Evolutionary conservation across 2,797 vertebrate species (phyloP).

Genomic region (Megalops cyprinoides): DNA sequence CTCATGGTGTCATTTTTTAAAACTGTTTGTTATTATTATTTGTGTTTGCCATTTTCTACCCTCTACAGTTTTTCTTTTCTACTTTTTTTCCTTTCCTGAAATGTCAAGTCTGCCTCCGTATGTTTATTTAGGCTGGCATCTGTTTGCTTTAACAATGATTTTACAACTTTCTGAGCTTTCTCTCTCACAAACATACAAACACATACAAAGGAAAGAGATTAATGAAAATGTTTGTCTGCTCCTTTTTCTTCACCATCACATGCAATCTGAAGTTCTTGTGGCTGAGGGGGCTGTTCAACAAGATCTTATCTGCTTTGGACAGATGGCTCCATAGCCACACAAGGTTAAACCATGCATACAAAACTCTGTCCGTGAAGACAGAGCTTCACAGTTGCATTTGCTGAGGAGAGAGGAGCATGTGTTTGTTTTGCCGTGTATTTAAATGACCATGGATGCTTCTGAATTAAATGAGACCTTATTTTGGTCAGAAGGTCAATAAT

Average conservation of each 20-base stretch:
- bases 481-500: neutral
- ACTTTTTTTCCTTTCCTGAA: neutral
- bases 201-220: neutral
- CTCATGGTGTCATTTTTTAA: conserved; percentile 10
- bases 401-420: conserved; percentile 4
- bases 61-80: neutral
- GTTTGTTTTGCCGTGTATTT: neutral
- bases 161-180: conserved; percentile 9
- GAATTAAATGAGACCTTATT: neutral
- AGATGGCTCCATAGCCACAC: conserved; percentile 17
- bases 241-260: neutral
- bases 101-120: neutral
- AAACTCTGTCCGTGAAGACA: neutral
- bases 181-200: neutral
- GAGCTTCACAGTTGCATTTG: neutral
- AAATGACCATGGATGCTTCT: neutral
- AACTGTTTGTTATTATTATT: conserved; percentile 31
- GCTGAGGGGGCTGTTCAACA: neutral
- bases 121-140: neutral
- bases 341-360: neutral
- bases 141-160: neutral
- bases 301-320: conserved; percentile 2
- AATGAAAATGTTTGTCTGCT: too few species aligned
- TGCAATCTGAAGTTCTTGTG: neutral
- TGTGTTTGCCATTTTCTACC: neutral